Evolutionary conservation across 2,113 vertebrate genomes (phyloP), one percentile per base, ranked within the genome.

Genomic region (Catharus minimus): DNA sequence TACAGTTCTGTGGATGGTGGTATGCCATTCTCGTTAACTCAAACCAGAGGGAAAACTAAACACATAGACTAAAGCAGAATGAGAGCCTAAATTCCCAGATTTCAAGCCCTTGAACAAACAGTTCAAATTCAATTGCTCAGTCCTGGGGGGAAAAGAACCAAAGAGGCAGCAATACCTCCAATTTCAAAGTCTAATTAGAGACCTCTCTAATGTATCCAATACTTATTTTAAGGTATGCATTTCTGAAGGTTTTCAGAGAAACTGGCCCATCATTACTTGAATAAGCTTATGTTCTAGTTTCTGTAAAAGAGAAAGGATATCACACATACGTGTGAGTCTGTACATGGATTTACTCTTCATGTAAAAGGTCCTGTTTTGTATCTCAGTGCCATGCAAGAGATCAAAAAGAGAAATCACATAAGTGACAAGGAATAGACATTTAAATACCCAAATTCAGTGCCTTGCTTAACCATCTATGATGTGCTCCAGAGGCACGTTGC

Each of bases 281-380:
- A 64, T 44, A 60, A 84, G 33, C 2, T 53, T 43, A 2, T 19
- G 4, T 36, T 76, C 41, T 50, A 46, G 39, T 38, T 65, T 64
- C 46, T 6, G 2, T 47, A 56, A 82, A 81, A 77, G 21, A 43
- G 15, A 23, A 76, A 73, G 24, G 27, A 13, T 43, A 69, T 80
- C 5, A 46, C 20, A 58, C 32, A 38, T 1, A 13, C 1, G 3
- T 6, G 26, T 17, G 10, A 73, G 32, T 2, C 5, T 23, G 20
- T 50, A 43, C 39, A 27, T 7, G 5, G 13, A 67, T 82, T 83
- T 75, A 68, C 10, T 58, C 28, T 57, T 61, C 8, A 4, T 3
- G 15, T 50, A 47, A 41, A 62, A 55, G 8, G 47, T 33, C 27
- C 16, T 53, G 11, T 62, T 76, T 76, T 79, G 16, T n/a, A 44